Evolutionary conservation across 2,797 vertebrate genomes (phyloP).

Genomic region (Lagocephalus sceleratus): DNA sequence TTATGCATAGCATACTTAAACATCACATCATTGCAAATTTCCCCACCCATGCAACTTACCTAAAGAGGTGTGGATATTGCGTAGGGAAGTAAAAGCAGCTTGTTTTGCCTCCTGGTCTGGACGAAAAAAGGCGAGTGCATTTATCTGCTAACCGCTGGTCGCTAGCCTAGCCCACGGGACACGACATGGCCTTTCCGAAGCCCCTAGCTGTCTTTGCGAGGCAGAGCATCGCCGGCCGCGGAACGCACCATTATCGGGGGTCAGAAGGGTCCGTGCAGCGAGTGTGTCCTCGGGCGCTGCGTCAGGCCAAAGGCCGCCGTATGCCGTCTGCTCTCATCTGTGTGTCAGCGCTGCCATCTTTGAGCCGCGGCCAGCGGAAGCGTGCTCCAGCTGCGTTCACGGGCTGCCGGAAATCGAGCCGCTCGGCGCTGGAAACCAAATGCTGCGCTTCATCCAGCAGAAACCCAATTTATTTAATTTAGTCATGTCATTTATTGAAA

Average conservation of each 20-base stretch:
- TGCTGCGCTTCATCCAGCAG: background rate
- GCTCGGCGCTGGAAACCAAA: background rate
- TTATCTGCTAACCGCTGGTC: slow-evolving; percentile 62
- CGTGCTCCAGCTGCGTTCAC: slow-evolving; percentile 35
- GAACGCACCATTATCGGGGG: slow-evolving; percentile 13
- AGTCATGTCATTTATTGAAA: background rate
- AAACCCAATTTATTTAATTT: background rate
- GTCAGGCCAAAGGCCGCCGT: slow-evolving; percentile 47
- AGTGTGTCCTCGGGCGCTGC: slow-evolving; percentile 1
- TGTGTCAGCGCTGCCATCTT: slow-evolving; percentile 67
- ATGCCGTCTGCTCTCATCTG: slow-evolving; percentile 57
- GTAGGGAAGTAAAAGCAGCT: slow-evolving; percentile 36
- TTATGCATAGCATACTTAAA: background rate
- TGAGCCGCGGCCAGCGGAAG: slow-evolving; percentile 57
- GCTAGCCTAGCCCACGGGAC: slow-evolving; percentile 63
- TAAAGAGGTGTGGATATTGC: slow-evolving; percentile 31
- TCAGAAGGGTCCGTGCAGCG: slow-evolving; percentile 21
- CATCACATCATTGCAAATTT: background rate
- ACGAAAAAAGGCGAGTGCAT: slow-evolving; percentile 54
- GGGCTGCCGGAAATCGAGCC: background rate
- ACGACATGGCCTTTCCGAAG: slow-evolving; percentile 43
- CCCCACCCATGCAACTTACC: slow-evolving; percentile 29
- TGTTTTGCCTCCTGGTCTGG: slow-evolving; percentile 27
- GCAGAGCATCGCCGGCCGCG: slow-evolving; percentile 20
- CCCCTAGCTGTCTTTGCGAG: slow-evolving; percentile 12